phyloP scores from a whole-genome alignment of 2,888 invertebrate species.

The Pammene aurita region DNA sequence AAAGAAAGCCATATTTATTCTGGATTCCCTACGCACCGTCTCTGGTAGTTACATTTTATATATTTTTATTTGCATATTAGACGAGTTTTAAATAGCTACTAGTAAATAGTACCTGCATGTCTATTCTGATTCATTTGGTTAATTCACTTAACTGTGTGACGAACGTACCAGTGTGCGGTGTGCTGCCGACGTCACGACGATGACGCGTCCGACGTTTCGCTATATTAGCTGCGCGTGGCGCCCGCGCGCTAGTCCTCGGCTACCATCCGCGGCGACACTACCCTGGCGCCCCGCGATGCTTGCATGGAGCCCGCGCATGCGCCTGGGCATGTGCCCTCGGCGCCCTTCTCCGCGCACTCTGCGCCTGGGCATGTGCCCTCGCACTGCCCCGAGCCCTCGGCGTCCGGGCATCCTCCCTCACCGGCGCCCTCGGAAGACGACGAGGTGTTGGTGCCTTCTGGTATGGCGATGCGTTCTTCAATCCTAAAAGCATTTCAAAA shows the following conservation, averaged over 20 bases:
- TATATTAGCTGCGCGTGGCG: conserved; percentile 52
- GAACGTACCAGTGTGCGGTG: background rate
- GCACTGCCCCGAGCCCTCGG: conserved; percentile 49
- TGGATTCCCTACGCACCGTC: too few species aligned
- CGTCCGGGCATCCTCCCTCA: conserved; percentile 44
- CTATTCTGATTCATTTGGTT: too few species aligned
- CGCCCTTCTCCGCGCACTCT: conserved; percentile 51
- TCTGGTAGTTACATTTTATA: too few species aligned
- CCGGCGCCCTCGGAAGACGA: conserved; percentile 51
- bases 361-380: conserved; percentile 46
- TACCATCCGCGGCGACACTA: conserved; percentile 35
- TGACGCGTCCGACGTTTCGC: conserved; percentile 66
- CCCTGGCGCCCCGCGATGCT: conserved; percentile 78
- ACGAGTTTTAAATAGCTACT: too few species aligned
- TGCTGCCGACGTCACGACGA: conserved; percentile 64
- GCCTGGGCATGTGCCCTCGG: conserved; percentile 51
- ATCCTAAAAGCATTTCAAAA: background rate
- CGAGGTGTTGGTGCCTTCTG: conserved; percentile 81
- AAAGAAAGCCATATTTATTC: too few species aligned
- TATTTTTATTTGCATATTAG: too few species aligned
- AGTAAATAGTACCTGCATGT: too few species aligned
- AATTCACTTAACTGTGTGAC: too few species aligned
- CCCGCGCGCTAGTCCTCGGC: conserved; percentile 65
- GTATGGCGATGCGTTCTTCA: conserved; percentile 55
- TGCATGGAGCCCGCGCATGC: conserved; percentile 71